Percentiles rank a stretch among this genome's conserved stretches.
These are phyloP conservation scores for Nebria ingens DNA, from an alignment of 1,140 invertebrate species.

Conservation along the genomic window DNA sequence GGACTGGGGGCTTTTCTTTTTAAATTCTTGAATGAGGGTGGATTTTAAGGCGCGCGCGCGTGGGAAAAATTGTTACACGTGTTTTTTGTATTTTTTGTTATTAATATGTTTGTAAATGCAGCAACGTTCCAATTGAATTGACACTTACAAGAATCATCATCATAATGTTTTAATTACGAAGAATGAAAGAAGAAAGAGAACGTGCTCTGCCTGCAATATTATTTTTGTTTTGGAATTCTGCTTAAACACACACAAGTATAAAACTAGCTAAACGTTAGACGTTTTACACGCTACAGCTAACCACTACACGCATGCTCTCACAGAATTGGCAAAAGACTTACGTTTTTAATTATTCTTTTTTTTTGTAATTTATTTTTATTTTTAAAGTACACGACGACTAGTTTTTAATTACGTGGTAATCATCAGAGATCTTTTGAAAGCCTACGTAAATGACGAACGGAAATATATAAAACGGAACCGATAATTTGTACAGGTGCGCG, in stretches of 20 bases:
- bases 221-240: slow-evolving; percentile 5
- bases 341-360: slow-evolving; percentile 22
- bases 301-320: slow-evolving; percentile 12
- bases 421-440: slow-evolving; percentile 34
- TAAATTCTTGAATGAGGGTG: too few species aligned
- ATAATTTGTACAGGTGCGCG: slow-evolving; percentile 10
- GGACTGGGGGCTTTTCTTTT: neutral
- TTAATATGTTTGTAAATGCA: slow-evolving; percentile 4
- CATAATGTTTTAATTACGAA: slow-evolving; percentile 1
- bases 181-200: slow-evolving; percentile 10
- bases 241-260: slow-evolving; percentile 23
- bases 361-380: slow-evolving; percentile 12
- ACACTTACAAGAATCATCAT: slow-evolving; percentile 20
- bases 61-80: slow-evolving; percentile 1
- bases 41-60: neutral
- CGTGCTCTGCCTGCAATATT: slow-evolving; percentile 7
- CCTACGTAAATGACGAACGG: slow-evolving; percentile 22
- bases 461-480: slow-evolving; percentile 12
- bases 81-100: too few species aligned
- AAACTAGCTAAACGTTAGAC: slow-evolving; percentile 25
- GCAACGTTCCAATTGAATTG: slow-evolving; percentile 22
- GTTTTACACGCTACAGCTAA: slow-evolving; percentile 2
- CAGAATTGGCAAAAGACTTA: slow-evolving; percentile 30
- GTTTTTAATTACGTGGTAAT: slow-evolving; percentile 4
- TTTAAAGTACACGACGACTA: slow-evolving; percentile 8